These are phyloP conservation scores for Aythya fuligula DNA, from an alignment of 2,797 vertebrate species.

Conservation along the genomic window DNA sequence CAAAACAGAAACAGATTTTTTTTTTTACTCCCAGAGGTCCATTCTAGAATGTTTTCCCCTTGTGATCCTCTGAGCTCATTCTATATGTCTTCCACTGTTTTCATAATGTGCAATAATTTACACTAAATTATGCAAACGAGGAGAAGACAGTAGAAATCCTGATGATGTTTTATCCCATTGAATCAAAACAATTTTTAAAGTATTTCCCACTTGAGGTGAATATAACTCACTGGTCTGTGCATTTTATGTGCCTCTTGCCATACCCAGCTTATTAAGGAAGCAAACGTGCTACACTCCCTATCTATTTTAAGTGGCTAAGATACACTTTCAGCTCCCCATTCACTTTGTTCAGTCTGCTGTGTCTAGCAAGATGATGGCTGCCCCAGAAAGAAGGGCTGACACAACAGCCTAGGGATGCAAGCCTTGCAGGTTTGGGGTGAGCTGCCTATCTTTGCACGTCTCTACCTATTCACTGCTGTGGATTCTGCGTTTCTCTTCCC, in stretches of 20 bases:
- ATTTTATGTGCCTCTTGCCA: background rate
- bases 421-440: background rate
- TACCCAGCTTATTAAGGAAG: background rate
- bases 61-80: background rate
- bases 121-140: background rate
- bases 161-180: background rate
- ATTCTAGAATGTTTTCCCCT: background rate
- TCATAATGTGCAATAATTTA: background rate
- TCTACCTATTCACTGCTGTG: background rate
- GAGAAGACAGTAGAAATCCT: background rate
- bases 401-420: background rate
- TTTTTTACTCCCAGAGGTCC: background rate
- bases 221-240: background rate
- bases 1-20: background rate
- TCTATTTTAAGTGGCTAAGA: background rate
- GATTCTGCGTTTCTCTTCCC: background rate
- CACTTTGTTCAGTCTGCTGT: background rate
- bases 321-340: background rate
- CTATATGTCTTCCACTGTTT: background rate
- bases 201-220: background rate
- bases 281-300: background rate
- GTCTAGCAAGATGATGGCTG: background rate
- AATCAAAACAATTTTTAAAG: background rate
- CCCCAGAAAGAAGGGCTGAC: background rate
- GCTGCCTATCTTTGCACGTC: background rate